Base-by-base conservation (phyloP, 1,140 invertebrate species). In the Bombyx mandarina region DNA sequence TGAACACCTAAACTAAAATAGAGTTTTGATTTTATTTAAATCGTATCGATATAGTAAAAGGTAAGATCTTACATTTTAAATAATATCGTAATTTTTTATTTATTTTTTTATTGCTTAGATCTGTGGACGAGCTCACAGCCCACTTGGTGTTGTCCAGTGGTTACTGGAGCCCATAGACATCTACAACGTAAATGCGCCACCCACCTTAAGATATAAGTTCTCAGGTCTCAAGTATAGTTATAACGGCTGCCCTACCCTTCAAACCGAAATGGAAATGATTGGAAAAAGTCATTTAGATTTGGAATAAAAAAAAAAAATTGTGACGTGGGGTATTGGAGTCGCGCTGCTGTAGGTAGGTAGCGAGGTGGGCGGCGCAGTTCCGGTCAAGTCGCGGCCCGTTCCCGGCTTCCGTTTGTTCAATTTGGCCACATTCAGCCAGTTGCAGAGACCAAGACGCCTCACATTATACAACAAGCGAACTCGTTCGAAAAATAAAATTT, bases 371-470 rank as follows among this genome's bases (percentile, higher is more conserved):
- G 70, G 73, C 58, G 53, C 58, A 66, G 77, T 82, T 84, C 81
- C 81, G 81, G 81, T 84, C 81, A 84, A 84, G 79, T 82, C 81
- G 77, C 79, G 79, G 81, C 71, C 77, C 73, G 69, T 60, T 61
- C 62, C 64, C 67, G 67, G 71, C 75, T 82, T 84, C 81, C 81
- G 81, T 60, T 70, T 67, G 64, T 71, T 70, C 79, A 84, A 84
- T 84, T 84, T 84, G 77, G 71, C 73, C 76, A 78, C 75, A 84
- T 84, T 84, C 79, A 84, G 63, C 66, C 61, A 60, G 54, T 58
- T 35, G 63, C 61, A 58, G 66, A 65, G 59, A 64, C 77, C 60
- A 78, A 79, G 79, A 82, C 79, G 72, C 26, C 26, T 35, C 26
- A 35, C 26, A 5, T 3, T 35, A 5, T 35, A 35, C 2, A 5